Conservation (phyloP, 2,797 vertebrate species). For the Rhinichthys osculus region DNA sequence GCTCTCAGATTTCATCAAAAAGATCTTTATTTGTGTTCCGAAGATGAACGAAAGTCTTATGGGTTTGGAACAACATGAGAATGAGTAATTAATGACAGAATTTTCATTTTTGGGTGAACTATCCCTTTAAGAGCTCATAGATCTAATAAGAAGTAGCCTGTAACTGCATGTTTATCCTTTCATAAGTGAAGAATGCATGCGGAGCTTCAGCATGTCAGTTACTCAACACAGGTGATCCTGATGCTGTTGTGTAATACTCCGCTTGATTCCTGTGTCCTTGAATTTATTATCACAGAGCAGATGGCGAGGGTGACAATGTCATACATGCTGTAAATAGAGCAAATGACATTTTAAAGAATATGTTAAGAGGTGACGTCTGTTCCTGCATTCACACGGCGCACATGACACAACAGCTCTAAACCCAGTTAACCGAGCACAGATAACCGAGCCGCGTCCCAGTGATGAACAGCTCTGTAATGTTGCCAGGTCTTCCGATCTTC, state of each 20-base stretch:
- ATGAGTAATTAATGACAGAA: not conserved
- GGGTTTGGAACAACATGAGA: not conserved
- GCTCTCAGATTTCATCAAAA: no score
- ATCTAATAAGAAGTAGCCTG: not conserved
- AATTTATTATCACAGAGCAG: slow-evolving; percentile 54
- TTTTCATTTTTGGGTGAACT: not conserved
- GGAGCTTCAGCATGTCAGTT: not conserved
- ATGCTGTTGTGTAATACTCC: not conserved
- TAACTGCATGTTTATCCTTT: not conserved
- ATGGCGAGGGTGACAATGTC: slow-evolving; percentile 58
- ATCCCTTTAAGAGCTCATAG: not conserved
- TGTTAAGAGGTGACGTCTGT: slow-evolving; percentile 38
- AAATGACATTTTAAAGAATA: slow-evolving; percentile 55
- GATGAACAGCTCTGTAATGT: slow-evolving; percentile 15
- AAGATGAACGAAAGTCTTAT: not conserved
- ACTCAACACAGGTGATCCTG: not conserved
- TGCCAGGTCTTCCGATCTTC: not conserved
- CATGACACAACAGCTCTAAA: not conserved
- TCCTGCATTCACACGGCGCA: not conserved
- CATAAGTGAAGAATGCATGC: not conserved
- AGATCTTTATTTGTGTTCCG: not conserved
- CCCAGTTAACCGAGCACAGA: not conserved
- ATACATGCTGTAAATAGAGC: slow-evolving; percentile 48
- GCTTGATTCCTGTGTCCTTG: slow-evolving; percentile 22
- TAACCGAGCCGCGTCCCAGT: not conserved